Base-by-base conservation (phyloP, 2,113 vertebrate genomes). In the Egretta garzetta region DNA sequence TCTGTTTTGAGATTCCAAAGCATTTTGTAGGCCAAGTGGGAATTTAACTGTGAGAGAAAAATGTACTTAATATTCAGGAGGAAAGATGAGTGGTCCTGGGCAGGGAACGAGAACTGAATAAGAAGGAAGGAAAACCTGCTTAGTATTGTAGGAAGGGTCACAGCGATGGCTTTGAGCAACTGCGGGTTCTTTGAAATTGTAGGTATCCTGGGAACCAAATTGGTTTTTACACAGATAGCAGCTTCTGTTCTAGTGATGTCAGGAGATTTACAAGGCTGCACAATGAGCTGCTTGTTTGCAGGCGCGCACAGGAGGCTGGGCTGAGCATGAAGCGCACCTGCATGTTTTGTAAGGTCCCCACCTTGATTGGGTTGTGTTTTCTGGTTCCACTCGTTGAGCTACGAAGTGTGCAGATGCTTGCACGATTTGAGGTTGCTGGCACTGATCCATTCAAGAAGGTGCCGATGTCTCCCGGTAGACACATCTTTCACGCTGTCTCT, bases 201-300 rank as follows among this genome's bases (percentile, higher is more conserved):
- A 28, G 32, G 79, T 97, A 94, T 77, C 94, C 95, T 96, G 97
- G 96, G 97, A 97, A 96, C 98, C 93, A 55, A 74, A 85, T 63
- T 16, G 86, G 8, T 79, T 92, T 95, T 95, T 41, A 64, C 92
- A 88, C 6, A 26, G 87, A 49, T 70, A 68, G 86, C 82, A 93
- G 85, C 95, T 95, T 90, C 63, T 94, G 56, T 95, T 91, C 88
- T 14, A 93, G 43, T 97, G 96, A 97, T 60, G 77, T 98, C 95
- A 96, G 84, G 80, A 66, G 95, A 47, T 53, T 91, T 66, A 28
- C 8, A 30, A 64, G 92, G 92, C 83, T 37, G 77, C 50, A 98
- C 97, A 98, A 97, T 73, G 93, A 96, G 70, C 76, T 17, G 6
- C 86, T 95, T 98, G 95, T 98, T 82, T 43, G 73, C 75, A 16